A percentile compares a stretch with the other conserved stretches of the same genome.
phyloP scores from a whole-genome alignment of 1,140 invertebrate genomes.

The Brachystomella parvula region DNA sequence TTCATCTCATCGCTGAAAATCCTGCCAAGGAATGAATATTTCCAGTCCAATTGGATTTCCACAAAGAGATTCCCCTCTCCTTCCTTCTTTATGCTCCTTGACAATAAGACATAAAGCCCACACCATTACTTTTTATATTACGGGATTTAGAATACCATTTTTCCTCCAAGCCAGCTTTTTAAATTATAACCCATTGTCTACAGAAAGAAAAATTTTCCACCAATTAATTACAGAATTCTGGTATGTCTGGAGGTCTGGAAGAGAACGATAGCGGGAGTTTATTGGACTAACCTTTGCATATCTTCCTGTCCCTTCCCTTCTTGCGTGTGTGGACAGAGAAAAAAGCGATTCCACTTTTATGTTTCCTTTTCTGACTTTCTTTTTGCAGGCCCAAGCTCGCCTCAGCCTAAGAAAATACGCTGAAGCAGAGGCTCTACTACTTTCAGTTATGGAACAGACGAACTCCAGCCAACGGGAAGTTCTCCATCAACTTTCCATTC shows the following conservation, averaged over 20 bases:
- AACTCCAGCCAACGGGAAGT: constrained; percentile 33
- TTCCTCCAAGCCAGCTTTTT: too few species aligned
- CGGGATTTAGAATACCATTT: too few species aligned
- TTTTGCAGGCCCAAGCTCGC: constrained; percentile 34
- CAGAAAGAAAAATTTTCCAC: too few species aligned
- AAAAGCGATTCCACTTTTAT: constrained; percentile 5
- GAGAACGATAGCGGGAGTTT: too few species aligned
- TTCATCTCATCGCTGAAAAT: constrained; percentile 1
- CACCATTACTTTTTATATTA: too few species aligned
- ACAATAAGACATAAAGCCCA: too few species aligned
- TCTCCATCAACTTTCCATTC: constrained; percentile 36
- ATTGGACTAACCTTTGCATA: too few species aligned
- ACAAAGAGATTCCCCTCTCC: background rate
- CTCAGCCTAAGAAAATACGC: constrained; percentile 32
- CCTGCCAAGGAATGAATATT: background rate
- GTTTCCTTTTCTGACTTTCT: constrained; percentile 1
- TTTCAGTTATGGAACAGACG: constrained; percentile 32
- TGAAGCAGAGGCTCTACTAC: constrained; percentile 34
- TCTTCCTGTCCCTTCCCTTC: background rate
- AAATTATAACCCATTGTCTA: too few species aligned
- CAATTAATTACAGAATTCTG: too few species aligned
- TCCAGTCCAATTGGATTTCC: constrained; percentile 6
- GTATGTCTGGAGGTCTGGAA: too few species aligned
- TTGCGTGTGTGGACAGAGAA: background rate
- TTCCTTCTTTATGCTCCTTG: too few species aligned